phyloP scores from a whole-genome alignment of 2,888 invertebrate genomes.

The Eristalis pertinax region DNA sequence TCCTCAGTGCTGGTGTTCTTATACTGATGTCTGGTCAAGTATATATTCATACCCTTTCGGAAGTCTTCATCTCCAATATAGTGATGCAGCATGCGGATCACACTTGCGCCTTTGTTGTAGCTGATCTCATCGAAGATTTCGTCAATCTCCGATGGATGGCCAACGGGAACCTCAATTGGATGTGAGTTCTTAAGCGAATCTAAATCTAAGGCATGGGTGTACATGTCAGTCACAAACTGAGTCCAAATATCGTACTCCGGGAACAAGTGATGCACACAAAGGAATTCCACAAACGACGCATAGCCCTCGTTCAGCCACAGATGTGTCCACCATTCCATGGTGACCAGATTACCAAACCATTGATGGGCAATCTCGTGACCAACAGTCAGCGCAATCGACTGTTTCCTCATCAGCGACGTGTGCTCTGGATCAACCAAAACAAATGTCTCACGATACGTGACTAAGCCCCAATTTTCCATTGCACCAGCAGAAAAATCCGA shows the following conservation, averaged over 20 bases:
- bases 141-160: conserved; percentile 96
- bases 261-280: conserved; percentile 95
- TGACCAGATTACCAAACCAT: conserved; percentile 99
- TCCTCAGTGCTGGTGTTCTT: conserved; percentile 96
- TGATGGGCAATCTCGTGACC: conserved; percentile 98
- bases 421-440: conserved; percentile 94
- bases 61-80: conserved; percentile 97
- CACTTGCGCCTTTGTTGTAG: conserved; percentile 97
- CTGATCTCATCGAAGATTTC: conserved; percentile 99
- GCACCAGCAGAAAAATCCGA: conserved; percentile 97
- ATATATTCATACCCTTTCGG: conserved; percentile 94
- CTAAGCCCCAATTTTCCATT: conserved; percentile 99
- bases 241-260: conserved; percentile 99
- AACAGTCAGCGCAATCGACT: conserved; percentile 93
- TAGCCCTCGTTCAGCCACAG: conserved; percentile 98
- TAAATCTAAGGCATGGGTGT: conserved; percentile 91
- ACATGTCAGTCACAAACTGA: conserved; percentile 95
- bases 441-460: conserved; percentile 96
- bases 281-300: conserved; percentile 97
- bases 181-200: conserved; percentile 96
- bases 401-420: conserved; percentile 91
- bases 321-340: conserved; percentile 99
- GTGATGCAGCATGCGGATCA: conserved; percentile 96
- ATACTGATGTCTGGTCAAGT: conserved; percentile 93
- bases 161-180: conserved; percentile 97